Conservation (phyloP, 2,888 invertebrate species). For the Masnerella sp. region DNA sequence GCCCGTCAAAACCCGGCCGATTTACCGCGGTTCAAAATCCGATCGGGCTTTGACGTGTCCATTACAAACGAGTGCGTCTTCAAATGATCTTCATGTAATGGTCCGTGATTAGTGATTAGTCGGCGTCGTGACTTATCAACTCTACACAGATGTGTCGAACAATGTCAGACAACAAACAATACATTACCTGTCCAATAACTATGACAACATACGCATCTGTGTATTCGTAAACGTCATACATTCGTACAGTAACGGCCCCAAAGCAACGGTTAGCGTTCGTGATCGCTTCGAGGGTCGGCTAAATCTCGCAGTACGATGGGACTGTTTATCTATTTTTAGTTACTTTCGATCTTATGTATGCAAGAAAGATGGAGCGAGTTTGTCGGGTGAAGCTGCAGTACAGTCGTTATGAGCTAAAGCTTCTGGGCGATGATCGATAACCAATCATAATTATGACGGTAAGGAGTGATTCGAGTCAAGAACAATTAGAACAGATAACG, state of each 20-base stretch:
- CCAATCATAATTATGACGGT: constrained; percentile 49
- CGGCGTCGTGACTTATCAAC: constrained; percentile 45
- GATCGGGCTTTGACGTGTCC: constrained; percentile 25
- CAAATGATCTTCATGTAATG: no score
- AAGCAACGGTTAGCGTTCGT: constrained; percentile 16
- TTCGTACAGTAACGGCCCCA: constrained; percentile 16
- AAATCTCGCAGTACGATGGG: constrained; percentile 20
- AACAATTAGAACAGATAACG: constrained; percentile 52
- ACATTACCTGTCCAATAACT: constrained; percentile 69
- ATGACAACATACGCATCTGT: constrained; percentile 47
- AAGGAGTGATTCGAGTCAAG: constrained; percentile 39
- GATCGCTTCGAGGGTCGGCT: constrained; percentile 8
- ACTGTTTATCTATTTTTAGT: constrained; percentile 17
- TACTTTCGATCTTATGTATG: not conserved
- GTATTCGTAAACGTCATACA: constrained; percentile 12
- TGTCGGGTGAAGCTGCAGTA: constrained; percentile 40
- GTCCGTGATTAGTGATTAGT: constrained; percentile 56
- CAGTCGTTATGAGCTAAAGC: constrained; percentile 49
- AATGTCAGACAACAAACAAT: constrained; percentile 67
- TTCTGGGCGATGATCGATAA: constrained; percentile 39
- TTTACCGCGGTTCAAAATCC: not conserved
- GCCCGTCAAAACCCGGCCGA: constrained; percentile 11
- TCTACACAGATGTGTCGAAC: constrained; percentile 53
- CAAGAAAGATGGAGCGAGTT: constrained; percentile 11
- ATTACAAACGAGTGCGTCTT: no score